phyloP scores from a whole-genome alignment of 2,113 vertebrate genomes.

The Elgaria multicarinata region DNA sequence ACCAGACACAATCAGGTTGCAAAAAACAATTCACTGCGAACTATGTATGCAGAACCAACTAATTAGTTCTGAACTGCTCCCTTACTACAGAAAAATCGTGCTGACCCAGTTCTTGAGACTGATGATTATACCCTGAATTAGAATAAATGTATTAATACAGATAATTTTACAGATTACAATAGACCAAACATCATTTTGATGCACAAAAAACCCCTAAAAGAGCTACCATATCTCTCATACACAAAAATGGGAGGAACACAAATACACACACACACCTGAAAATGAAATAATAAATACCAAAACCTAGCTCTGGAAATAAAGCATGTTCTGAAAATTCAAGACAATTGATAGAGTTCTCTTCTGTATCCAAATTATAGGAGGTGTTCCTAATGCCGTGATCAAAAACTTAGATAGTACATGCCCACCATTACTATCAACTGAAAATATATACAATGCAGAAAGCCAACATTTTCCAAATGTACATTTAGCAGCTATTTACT shows the following conservation, averaged over 20 bases:
- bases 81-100: not conserved
- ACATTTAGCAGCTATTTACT: not conserved
- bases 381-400: not conserved
- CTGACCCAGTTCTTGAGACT: constrained; percentile 7
- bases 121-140: constrained; percentile 4
- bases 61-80: not conserved
- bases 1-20: not conserved
- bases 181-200: not conserved
- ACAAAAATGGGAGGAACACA: not conserved
- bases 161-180: not conserved
- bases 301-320: not conserved
- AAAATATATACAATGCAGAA: not conserved
- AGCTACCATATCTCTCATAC: not conserved
- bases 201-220: not conserved
- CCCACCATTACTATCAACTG: not conserved
- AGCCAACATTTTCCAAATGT: not conserved
- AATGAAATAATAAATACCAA: not conserved
- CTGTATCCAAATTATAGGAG: not conserved
- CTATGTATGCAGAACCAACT: not conserved
- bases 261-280: not conserved
- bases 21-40: not conserved
- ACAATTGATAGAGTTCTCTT: not conserved
- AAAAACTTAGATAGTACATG: not conserved
- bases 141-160: not conserved
- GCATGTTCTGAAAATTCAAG: not conserved